A percentile compares a stretch with the other conserved stretches of the same genome.
These are phyloP conservation scores for Marmota monax DNA, from an alignment of 2,113 vertebrate genomes.

Conservation along the genomic window DNA sequence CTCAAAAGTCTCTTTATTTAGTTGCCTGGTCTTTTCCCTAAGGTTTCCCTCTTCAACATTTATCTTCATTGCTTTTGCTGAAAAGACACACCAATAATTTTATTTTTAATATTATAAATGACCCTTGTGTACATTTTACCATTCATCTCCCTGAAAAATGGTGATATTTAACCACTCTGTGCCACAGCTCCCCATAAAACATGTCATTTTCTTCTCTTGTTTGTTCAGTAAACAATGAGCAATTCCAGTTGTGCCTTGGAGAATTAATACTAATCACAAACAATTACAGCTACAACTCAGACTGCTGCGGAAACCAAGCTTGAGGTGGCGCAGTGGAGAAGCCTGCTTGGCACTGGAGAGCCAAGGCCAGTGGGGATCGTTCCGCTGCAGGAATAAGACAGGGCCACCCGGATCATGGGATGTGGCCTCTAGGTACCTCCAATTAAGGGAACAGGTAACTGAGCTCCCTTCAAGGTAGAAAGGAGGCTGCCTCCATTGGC, in stretches of 20 bases:
- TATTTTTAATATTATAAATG: constrained; percentile 81
- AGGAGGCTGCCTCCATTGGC: not conserved
- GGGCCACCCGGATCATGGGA: rapidly evolving
- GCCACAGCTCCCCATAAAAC: constrained; percentile 50
- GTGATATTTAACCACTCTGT: constrained; percentile 72
- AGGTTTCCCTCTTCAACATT: constrained; percentile 78
- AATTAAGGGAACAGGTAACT: not conserved
- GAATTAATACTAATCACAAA: constrained; percentile 80
- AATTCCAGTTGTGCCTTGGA: constrained; percentile 65
- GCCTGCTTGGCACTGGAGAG: not conserved
- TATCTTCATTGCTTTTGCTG: constrained; percentile 83
- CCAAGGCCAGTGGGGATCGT: not conserved
- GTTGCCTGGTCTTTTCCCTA: constrained; percentile 69
- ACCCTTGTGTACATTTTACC: constrained; percentile 67
- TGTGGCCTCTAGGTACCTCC: not conserved
- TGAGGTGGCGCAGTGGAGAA: not conserved
- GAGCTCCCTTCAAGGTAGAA: not conserved
- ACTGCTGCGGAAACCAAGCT: not conserved
- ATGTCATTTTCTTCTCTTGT: constrained; percentile 70
- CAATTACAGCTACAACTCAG: constrained; percentile 51
- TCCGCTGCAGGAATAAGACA: not conserved
- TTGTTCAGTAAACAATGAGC: constrained; percentile 79
- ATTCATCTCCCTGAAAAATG: constrained; percentile 82
- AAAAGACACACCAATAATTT: constrained; percentile 82
- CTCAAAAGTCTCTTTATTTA: constrained; percentile 69